Base-by-base conservation (phyloP, 2,888 invertebrate species). In the Ligdia adustata region DNA sequence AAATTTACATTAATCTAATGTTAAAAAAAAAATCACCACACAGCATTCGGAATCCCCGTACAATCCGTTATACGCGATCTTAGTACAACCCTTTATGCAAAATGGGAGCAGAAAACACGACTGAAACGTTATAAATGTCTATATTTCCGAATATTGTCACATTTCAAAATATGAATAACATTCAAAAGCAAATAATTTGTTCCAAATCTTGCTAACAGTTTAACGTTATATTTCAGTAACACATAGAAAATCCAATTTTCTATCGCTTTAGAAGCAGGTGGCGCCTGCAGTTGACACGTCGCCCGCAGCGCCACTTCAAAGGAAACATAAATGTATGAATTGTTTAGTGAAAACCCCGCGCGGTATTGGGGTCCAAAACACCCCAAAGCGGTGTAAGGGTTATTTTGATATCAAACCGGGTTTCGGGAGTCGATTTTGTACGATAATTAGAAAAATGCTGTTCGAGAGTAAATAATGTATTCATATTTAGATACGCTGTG, bases 311-410 rank as follows among this genome's bases (percentile, higher is more conserved):
- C 57, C 60, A 83, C 87, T 82, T 89, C 88, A 89, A 90, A 89
- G 86, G 82, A 79, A 80, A 79, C 75, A 79, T 82, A 83, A 84
- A 86, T 81, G 82, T 85, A 85, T 86, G 85, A 83, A 86, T 86
- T 88, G 87, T 86, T 88, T 83, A 82, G 79, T 74, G 16, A 79
- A 76, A 81, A 83, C 83, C 71, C 72, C 71, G 65, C 76, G 79
- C 79, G 68, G 65, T 48, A 9, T 6, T 24, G 37, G 70, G 78
- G 72, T 73, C 71, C 73, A 66, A 68, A 59, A 69, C 73, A 75
- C 78, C 78, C 78, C 59, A 62, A 52, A 62, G 62, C 62, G 55
- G 52, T 52, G 49, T 58, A 64, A 59, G 69, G 74, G 72, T 71
- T 70, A 62, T 54, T 55, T 55, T 43, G 50, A 53, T 56, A 59